Percentiles rank a stretch among this genome's conserved stretches.
Conservation (phyloP, 1,140 invertebrate genomes). For the Phocides pigmalion region DNA sequence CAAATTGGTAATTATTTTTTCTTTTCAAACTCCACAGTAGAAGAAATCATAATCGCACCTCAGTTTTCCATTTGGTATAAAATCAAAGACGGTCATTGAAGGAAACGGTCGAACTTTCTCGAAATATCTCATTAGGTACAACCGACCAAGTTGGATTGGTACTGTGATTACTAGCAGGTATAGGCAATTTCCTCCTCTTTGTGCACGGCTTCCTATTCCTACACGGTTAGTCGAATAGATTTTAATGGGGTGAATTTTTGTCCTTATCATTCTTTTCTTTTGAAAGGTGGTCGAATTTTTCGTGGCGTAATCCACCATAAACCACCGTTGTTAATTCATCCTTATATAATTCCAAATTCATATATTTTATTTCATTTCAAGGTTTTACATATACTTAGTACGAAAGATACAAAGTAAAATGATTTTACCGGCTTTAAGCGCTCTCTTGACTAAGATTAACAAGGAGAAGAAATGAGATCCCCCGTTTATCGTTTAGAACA, state of each 20-base stretch:
- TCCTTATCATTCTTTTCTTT: slow-evolving; percentile 8
- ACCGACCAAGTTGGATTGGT: slow-evolving; percentile 64
- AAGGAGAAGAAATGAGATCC: too few relatives aligned
- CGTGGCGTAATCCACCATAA: too few relatives aligned
- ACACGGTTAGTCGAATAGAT: slow-evolving; percentile 59
- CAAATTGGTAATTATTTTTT: slow-evolving; percentile 54
- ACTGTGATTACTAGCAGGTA: slow-evolving; percentile 64
- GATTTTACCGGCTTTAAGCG: too few relatives aligned
- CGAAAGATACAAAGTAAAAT: too few relatives aligned
- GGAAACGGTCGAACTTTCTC: slow-evolving; percentile 17
- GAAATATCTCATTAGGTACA: slow-evolving; percentile 60
- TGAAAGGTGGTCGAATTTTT: too few relatives aligned
- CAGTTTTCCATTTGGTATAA: slow-evolving; percentile 20
- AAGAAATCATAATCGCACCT: slow-evolving; percentile 23
- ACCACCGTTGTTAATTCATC: too few relatives aligned
- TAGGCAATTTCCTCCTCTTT: slow-evolving; percentile 76
- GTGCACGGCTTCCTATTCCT: slow-evolving; percentile 56
- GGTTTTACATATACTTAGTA: too few relatives aligned
- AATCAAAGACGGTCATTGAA: neutral
- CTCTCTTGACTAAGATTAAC: too few relatives aligned
- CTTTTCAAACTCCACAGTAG: neutral
- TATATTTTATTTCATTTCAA: too few relatives aligned
- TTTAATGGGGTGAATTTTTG: slow-evolving; percentile 50
- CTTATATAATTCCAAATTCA: too few relatives aligned
- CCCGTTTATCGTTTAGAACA: too few relatives aligned